Evolutionary conservation across 2,113 vertebrate species (phyloP), one percentile per base, ranked within the genome.

Genomic region (Ailuropoda melanoleuca): DNA sequence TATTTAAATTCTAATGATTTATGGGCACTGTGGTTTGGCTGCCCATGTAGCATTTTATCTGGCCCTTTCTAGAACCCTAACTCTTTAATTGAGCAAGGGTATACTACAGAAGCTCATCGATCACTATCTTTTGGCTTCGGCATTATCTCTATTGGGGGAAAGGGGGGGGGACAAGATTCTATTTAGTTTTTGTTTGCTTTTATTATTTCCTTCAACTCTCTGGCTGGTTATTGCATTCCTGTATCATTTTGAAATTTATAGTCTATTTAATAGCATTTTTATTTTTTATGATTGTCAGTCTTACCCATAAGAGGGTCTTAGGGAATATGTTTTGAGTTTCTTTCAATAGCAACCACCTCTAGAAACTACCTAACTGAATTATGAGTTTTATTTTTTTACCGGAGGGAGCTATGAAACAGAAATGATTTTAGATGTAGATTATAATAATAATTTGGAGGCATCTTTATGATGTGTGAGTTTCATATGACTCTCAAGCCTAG

Each of bases 231-330:
- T 97, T 98, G 77, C 88, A 90, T 98, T 98, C 93, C 97, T 87
- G 62, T 88, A 98, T 98, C 98, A 98, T 97, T 98, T 98, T 98
- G 93, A 98, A 98, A 98, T 98, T 98, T 98, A 98, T 84, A 86
- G 92, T 34, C 93, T 98, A 96, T 97, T 98, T 98, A 99, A 98
- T 92, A 98, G 82, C 97, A 98, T 97, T 98, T 99, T 98, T 98
- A 97, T 98, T 98, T 98, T 98, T 98, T 98, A 98, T 98, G 66
- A 96, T 98, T 98, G 90, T 98, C 97, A 98, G 92, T 98, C 97
- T 72, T 97, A 80, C 50, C 98, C 97, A 92, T 97, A 97, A 98
- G 98, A 98, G 91, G 78, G 94, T 98, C 97, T 98, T 95, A 96
- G 98, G 97, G 96, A 98, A 98, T 98, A 98, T 93, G 96, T 96